Base-by-base conservation (phyloP, 2,113 vertebrate species). In the Sciurus niger region DNA sequence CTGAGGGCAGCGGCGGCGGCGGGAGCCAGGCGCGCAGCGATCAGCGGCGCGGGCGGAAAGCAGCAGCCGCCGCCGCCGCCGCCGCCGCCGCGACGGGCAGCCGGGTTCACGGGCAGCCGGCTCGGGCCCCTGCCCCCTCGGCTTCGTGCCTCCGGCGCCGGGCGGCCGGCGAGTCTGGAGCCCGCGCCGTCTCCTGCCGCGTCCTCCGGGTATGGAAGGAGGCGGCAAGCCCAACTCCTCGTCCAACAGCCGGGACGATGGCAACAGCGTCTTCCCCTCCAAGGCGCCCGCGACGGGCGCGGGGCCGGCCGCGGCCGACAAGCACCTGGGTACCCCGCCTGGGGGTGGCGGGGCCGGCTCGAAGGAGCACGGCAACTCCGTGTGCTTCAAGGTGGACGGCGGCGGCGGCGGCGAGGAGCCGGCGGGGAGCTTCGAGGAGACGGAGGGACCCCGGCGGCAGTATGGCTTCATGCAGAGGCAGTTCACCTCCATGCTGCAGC, bases 401-500 rank as follows among this genome's bases (percentile, higher is more conserved):
- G 90, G 98, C 91, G 96, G 93, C 80, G 97, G 96, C 60, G 96
- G 74, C 89, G 99, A 99, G 95, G 99, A 99, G 97, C 97, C 99
- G 90, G 99, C 99, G 97, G 99, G 99, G 96, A 99, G 99, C 77
- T 99, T 99, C 96, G 99, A 99, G 95, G 99, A 99, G 96, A 98
- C 99, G 92, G 99, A 99, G 96, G 99, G 98, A 28, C 98, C 99
- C 96, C 97, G 99, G 98, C 98, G 99, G 97, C 99, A 99, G 97
- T 98, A 99, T 87, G 99, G 99, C 89, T 99, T 99, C 98, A 99
- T 99, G 99, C 99, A 99, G 98, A 98, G 99, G 96, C 99, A 99
- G 97, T 99, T 99, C 98, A 99, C 99, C 98, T 99, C 99, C 97
- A 99, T 99, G 99, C 99, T 99, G 98, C 99, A 99, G 99, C 99